phyloP scores from a whole-genome alignment of 2,113 vertebrate species.

The Entomyzon cyanotis region DNA sequence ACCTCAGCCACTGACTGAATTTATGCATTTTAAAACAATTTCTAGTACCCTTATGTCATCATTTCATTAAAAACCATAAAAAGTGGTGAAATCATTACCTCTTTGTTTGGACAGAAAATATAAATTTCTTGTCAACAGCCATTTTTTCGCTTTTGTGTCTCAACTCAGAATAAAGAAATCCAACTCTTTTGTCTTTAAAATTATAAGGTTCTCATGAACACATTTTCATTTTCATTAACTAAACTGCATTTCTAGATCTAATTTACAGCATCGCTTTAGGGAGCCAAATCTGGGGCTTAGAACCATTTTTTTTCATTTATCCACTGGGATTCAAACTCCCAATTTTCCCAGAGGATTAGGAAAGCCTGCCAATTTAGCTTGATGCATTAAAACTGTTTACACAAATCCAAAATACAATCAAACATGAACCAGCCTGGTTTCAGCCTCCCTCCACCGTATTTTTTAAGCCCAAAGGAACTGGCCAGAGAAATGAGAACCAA shows the following conservation, averaged over 20 bases:
- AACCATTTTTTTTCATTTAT: constrained; percentile 26
- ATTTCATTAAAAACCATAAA: neutral
- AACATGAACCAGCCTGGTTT: neutral
- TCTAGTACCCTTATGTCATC: neutral
- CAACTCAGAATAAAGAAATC: neutral
- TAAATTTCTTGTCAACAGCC: neutral
- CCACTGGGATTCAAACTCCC: constrained; percentile 5
- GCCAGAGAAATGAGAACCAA: neutral
- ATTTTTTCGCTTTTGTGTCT: neutral
- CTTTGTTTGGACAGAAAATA: neutral
- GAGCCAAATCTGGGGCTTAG: constrained; percentile 5
- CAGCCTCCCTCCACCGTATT: neutral
- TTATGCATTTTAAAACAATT: neutral
- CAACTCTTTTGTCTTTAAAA: neutral
- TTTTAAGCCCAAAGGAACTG: neutral
- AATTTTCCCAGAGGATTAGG: constrained; percentile 18
- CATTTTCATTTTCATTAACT: constrained; percentile 8
- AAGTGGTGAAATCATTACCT: constrained; percentile 28
- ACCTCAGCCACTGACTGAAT: neutral
- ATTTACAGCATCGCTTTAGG: neutral
- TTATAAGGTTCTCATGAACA: neutral
- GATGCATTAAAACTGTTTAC: constrained; percentile 42
- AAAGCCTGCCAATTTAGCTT: constrained; percentile 33
- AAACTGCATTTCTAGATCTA: constrained; percentile 17
- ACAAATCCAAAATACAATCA: constrained; percentile 33